These are phyloP conservation scores for Brenthis ino DNA, from an alignment of 2,888 invertebrate genomes.

Conservation along the genomic window DNA sequence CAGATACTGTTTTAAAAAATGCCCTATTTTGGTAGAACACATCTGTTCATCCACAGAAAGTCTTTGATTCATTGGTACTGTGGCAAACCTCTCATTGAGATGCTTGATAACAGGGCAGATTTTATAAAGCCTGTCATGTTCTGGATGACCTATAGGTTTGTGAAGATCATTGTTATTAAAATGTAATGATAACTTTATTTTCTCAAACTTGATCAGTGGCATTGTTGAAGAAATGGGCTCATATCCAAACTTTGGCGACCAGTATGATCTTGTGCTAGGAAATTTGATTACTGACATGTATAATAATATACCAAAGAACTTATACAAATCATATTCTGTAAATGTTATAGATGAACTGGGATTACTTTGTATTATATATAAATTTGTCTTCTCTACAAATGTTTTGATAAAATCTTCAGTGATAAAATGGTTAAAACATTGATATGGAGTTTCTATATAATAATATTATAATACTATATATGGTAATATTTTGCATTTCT, in stretches of 20 bases:
- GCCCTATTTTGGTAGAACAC: slow-evolving; percentile 37
- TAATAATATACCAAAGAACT: slow-evolving; percentile 30
- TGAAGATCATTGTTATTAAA: slow-evolving; percentile 47
- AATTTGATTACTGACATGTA: slow-evolving; percentile 30
- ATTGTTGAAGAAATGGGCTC: slow-evolving; percentile 32
- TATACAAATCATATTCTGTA: slow-evolving; percentile 31
- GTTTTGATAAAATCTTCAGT: slow-evolving; percentile 43
- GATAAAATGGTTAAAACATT: slow-evolving; percentile 43
- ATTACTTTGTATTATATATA: slow-evolving; percentile 35
- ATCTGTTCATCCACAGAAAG: slow-evolving; percentile 43
- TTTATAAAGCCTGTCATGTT: slow-evolving; percentile 45
- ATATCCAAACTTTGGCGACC: slow-evolving; percentile 32
- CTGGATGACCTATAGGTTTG: slow-evolving; percentile 44
- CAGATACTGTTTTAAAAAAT: slow-evolving; percentile 26
- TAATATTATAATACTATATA: no score
- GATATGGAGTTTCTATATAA: slow-evolving; percentile 44
- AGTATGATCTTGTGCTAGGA: slow-evolving; percentile 34
- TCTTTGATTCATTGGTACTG: slow-evolving; percentile 47
- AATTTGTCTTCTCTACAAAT: slow-evolving; percentile 39
- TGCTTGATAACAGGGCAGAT: slow-evolving; percentile 44
- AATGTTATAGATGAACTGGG: slow-evolving; percentile 33
- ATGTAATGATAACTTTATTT: slow-evolving; percentile 43
- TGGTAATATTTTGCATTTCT: no score
- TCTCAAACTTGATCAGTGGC: slow-evolving; percentile 38
- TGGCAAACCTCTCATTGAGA: slow-evolving; percentile 48